Base-by-base conservation (phyloP, 2,797 vertebrate species). In the Myiothlypis chrysogaster region DNA sequence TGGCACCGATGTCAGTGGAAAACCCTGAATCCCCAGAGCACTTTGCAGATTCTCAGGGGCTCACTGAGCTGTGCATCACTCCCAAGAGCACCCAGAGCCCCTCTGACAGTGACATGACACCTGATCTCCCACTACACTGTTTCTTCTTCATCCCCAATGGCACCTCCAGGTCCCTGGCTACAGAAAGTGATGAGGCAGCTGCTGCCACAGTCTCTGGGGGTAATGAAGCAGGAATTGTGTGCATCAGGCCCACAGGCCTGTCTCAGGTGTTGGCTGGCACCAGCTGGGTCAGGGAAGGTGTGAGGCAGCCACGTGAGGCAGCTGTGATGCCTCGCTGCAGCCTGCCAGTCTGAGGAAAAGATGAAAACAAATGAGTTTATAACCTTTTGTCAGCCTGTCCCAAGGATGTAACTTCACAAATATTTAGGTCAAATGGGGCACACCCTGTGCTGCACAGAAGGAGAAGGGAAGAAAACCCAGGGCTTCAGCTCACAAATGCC, bases 401-500 rank as follows among this genome's bases (percentile, higher is more conserved):
- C 85, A 87, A 96, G 95, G 91, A 94, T 96, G 96, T 97, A 93
- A 96, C 73, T 91, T 94, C 89, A 87, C 95, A 97, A 97, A 95
- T 95, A 97, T 97, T 96, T 97, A 97, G 95, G 96, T 96, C 95
- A 96, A 83, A 73, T 19, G 73, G 95, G 93, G 91, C 95, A 95
- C 96, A 91, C 96, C 95, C 95, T 91, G 89, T 22, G 28, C 66
- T 96, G 83, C 55, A 79, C 80, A 87, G 73, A 91, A 76, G 63
- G 55, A 83, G 76, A 49, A 81, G 83, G 90, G 49, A 84, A 83
- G 89, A 94, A 93, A 95, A 76, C 55, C 61, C 83, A 87, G 65
- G 4, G 52, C 43, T 90, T 72, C 35, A 14, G 15, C 46, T 71
- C 44, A 37, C 14, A 7, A 89, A 76, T 96, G 94, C 63, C 95